phyloP scores from a whole-genome alignment of 2,113 vertebrate genomes.

The Dinomys branickii region DNA sequence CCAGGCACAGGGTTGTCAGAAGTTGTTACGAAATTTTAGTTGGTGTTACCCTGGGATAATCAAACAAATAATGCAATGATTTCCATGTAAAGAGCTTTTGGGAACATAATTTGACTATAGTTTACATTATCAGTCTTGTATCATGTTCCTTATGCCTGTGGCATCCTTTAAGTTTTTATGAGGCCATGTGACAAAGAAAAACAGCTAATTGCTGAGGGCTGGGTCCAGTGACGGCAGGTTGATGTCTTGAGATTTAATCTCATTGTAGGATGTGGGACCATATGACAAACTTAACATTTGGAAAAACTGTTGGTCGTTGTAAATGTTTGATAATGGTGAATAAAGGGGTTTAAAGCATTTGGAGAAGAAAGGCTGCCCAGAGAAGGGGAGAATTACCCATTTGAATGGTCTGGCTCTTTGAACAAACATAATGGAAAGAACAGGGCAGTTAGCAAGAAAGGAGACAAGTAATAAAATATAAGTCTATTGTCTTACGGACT shows the following conservation, averaged over 20 bases:
- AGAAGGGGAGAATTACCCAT: background rate
- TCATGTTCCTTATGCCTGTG: background rate
- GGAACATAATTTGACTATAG: background rate
- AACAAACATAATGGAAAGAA: background rate
- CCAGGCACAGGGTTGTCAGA: background rate
- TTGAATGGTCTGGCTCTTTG: background rate
- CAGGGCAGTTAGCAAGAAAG: background rate
- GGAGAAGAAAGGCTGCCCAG: background rate
- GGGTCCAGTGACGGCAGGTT: background rate
- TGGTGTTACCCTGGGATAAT: background rate
- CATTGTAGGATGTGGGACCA: background rate
- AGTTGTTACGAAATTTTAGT: constrained; percentile 44
- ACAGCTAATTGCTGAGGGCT: background rate
- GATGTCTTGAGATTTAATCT: background rate
- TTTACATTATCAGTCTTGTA: background rate
- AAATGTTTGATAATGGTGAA: background rate
- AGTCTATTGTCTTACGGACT: background rate
- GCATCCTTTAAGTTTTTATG: background rate
- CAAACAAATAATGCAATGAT: background rate
- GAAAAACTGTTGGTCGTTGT: background rate
- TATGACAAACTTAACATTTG: background rate
- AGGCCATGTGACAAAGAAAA: background rate
- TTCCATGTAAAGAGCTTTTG: constrained; percentile 18
- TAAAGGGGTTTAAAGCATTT: background rate
- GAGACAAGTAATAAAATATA: background rate